Conservation (phyloP, 2,888 invertebrate genomes). For the Fissipunctia ypsillon region DNA sequence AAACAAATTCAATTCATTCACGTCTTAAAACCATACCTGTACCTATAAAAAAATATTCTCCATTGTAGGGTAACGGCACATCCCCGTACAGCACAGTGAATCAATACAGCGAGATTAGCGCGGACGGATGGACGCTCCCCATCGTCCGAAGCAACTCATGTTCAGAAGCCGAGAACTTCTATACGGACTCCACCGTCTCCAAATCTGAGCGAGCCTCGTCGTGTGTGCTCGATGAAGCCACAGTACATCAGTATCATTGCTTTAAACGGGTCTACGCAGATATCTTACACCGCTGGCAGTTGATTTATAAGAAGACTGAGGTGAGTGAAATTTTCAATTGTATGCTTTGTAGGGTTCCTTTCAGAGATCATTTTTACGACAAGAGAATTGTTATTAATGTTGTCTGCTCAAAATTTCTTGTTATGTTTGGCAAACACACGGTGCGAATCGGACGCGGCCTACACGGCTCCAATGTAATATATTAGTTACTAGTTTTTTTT, state of each 20-base stretch:
- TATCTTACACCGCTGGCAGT: constrained; percentile 95
- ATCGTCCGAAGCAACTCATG: constrained; percentile 95
- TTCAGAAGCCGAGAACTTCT: constrained; percentile 95
- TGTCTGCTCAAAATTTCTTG: neutral
- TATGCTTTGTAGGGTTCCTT: neutral
- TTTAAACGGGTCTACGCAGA: constrained; percentile 97
- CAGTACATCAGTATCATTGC: constrained; percentile 93
- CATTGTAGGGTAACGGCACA: constrained; percentile 91
- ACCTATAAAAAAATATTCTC: neutral
- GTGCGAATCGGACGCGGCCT: neutral
- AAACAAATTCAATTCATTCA: no score
- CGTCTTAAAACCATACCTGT: no score
- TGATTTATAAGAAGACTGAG: constrained; percentile 94
- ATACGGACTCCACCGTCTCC: constrained; percentile 82
- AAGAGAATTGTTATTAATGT: neutral
- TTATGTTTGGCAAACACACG: neutral
- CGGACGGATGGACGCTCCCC: constrained; percentile 94
- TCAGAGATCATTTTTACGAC: neutral
- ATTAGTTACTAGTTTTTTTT: no score
- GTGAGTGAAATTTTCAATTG: constrained; percentile 79
- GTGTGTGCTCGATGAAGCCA: constrained; percentile 85
- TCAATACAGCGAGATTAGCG: constrained; percentile 93
- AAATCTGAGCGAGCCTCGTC: constrained; percentile 82
- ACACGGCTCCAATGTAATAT: no score
- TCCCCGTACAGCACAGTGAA: constrained; percentile 97